Percentiles rank a stretch among this genome's conserved stretches.
These are phyloP conservation scores for Sarcoramphus papa DNA, from an alignment of 2,797 vertebrate genomes.

Conservation along the genomic window DNA sequence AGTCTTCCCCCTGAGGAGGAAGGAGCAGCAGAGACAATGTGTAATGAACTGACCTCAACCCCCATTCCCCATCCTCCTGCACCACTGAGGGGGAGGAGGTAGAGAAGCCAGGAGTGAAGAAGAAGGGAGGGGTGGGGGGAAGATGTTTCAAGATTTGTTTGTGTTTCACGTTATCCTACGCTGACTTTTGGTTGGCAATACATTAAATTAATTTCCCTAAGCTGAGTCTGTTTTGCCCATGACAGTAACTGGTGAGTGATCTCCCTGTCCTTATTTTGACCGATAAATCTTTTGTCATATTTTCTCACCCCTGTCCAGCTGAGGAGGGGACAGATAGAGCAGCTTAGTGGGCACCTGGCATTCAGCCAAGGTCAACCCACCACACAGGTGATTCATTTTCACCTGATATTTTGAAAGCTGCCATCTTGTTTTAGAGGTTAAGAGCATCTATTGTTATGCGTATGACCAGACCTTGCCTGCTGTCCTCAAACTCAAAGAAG, in stretches of 20 bases:
- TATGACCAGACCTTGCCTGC: neutral
- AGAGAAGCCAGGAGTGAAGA: neutral
- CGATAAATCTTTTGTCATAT: rapidly evolving
- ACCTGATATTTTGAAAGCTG: neutral
- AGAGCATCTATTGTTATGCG: neutral
- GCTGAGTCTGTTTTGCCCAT: neutral
- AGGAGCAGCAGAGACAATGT: rapidly evolving
- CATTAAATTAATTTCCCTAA: neutral
- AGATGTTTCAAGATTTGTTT: neutral
- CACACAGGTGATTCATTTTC: neutral
- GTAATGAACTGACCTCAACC: neutral
- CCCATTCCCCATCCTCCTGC: rapidly evolving
- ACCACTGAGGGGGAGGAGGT: rapidly evolving
- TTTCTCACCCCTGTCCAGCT: no score
- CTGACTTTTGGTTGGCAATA: neutral
- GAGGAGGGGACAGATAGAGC: no score
- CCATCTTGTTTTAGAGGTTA: neutral
- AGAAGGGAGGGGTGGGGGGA: neutral
- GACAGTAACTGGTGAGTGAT: neutral
- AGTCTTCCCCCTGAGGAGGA: neutral
- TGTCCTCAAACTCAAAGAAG: neutral
- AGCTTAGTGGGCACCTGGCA: neutral
- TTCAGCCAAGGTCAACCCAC: neutral
- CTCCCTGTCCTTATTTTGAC: neutral
- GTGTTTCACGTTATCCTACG: neutral